Percentiles rank a stretch among this genome's conserved stretches.
These are phyloP conservation scores for Stegostoma tigrinum DNA, from an alignment of 2,113 vertebrate genomes.

Conservation along the genomic window DNA sequence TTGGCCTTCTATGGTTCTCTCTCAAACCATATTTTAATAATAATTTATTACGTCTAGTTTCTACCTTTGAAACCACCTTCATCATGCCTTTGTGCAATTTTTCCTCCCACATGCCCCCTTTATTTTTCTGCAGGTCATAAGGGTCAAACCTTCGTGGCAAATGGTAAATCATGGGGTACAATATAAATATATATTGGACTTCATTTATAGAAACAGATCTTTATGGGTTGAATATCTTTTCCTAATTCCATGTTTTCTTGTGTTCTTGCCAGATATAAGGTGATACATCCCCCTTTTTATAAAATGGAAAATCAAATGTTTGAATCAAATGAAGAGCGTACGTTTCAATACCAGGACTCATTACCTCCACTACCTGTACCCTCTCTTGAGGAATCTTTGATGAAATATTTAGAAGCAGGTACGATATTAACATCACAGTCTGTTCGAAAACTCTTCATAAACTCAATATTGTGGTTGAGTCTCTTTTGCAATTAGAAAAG, in stretches of 20 bases:
- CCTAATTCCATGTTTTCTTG: not conserved
- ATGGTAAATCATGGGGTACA: not conserved
- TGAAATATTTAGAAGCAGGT: constrained; percentile 88
- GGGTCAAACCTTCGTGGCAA: not conserved
- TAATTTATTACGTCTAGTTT: not conserved
- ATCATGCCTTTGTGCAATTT: not conserved
- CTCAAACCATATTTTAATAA: not conserved
- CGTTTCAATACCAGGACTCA: constrained; percentile 79
- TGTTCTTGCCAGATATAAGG: not conserved
- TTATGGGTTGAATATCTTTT: not conserved
- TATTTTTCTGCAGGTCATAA: not conserved
- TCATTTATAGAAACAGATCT: not conserved
- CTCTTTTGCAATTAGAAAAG: not conserved
- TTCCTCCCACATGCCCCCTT: not conserved
- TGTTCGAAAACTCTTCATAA: no score
- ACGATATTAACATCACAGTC: constrained; percentile 36
- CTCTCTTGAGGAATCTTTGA: constrained; percentile 69
- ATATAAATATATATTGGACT: not conserved
- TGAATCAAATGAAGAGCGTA: constrained; percentile 64
- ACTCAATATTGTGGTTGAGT: not conserved
- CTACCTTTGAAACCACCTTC: not conserved
- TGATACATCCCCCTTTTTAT: not conserved
- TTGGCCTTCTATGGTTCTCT: not conserved
- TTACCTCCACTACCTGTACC: constrained; percentile 83
- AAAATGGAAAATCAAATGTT: constrained; percentile 73